These are phyloP conservation scores for Sinella curviseta DNA, from an alignment of 1,140 invertebrate genomes.

Conservation along the genomic window DNA sequence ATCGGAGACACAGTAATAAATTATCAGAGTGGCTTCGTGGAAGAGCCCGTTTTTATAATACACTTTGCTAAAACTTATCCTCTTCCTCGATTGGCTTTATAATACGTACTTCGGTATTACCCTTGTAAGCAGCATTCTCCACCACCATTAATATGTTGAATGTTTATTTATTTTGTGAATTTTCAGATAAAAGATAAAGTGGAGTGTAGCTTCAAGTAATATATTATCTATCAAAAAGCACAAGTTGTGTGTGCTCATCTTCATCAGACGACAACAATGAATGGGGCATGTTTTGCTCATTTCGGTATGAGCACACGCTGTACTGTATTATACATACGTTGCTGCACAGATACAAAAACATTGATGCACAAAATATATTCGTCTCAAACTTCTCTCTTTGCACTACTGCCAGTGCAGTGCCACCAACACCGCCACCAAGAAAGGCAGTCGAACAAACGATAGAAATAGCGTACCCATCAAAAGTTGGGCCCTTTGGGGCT, in stretches of 20 bases:
- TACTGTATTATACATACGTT: not conserved
- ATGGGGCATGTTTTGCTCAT: conserved; percentile 5
- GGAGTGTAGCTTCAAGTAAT: conserved; percentile 2
- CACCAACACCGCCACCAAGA: not conserved
- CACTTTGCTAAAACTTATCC: not conserved
- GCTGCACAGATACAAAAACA: not conserved
- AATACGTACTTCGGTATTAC: not conserved
- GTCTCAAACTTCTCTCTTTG: not conserved
- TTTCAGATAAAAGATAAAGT: conserved; percentile 23
- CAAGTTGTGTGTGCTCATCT: conserved; percentile 10
- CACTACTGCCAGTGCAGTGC: not conserved
- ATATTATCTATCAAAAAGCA: conserved; percentile 26
- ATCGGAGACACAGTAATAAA: no score
- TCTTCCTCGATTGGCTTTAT: no score
- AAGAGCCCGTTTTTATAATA: not conserved
- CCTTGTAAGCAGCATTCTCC: no score
- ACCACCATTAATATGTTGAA: not conserved
- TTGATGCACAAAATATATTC: not conserved
- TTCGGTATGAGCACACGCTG: not conserved
- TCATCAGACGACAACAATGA: not conserved
- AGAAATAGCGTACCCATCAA: conserved; percentile 32
- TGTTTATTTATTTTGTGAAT: conserved; percentile 6
- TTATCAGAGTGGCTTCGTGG: not conserved
- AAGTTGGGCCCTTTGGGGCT: conserved; percentile 45
- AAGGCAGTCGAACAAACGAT: not conserved